Conservation (phyloP, 2,797 vertebrate species). For the Streptopelia turtur region DNA sequence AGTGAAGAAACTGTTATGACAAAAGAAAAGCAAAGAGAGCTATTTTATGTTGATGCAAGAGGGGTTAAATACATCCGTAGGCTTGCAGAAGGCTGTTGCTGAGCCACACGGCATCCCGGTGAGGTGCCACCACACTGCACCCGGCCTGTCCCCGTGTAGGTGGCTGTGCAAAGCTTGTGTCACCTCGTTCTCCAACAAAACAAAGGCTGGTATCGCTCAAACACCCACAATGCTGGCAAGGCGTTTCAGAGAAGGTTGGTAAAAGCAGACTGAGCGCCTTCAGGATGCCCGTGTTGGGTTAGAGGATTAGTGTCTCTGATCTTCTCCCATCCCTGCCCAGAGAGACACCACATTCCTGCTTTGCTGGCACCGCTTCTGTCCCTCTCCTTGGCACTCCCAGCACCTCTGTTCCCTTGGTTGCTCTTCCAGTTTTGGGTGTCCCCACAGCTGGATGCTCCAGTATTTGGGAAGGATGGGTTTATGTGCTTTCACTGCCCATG, state of each 20-base stretch:
- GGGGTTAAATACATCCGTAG: background rate
- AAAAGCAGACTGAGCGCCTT: background rate
- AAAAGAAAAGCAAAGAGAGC: slow-evolving; percentile 27
- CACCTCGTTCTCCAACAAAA: fast-evolving
- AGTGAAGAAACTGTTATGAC: background rate
- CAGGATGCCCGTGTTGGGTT: background rate
- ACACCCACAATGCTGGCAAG: background rate
- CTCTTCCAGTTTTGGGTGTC: background rate
- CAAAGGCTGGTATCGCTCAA: background rate
- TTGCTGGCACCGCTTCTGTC: background rate
- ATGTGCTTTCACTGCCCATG: background rate
- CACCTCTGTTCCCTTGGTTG: background rate
- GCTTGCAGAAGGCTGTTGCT: background rate
- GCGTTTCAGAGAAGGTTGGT: background rate
- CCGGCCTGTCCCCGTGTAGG: background rate
- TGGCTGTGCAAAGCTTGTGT: background rate
- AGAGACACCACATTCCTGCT: fast-evolving
- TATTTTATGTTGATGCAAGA: background rate
- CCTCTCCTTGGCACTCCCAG: background rate
- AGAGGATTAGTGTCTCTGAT: background rate
- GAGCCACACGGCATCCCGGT: background rate
- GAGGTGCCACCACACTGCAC: no score
- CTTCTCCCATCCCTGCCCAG: fast-evolving
- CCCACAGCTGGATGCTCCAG: fast-evolving
- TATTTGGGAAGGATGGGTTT: background rate